Percentiles rank a stretch among this genome's conserved stretches.
phyloP scores from a whole-genome alignment of 2,888 invertebrate species.

The Chymomyza caudatula region DNA sequence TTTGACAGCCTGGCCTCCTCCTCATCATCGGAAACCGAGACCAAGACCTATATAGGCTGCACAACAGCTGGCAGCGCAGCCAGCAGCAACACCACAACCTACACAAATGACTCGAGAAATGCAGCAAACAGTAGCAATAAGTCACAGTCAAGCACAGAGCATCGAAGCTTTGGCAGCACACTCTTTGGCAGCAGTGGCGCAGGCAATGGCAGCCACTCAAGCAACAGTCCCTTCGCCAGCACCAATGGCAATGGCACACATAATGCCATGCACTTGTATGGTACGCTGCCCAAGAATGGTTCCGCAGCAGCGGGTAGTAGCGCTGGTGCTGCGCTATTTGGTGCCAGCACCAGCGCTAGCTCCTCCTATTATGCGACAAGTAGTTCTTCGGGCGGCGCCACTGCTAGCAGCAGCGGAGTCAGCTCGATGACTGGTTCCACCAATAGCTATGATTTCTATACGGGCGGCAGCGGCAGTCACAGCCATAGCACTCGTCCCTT shows the following conservation, averaged over 20 bases:
- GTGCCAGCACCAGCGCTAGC: slow-evolving; percentile 51
- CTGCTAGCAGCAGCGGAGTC: slow-evolving; percentile 76
- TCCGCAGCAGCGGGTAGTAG: slow-evolving; percentile 26
- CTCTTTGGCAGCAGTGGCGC: slow-evolving; percentile 64
- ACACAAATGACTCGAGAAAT: slow-evolving; percentile 74
- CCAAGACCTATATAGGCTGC: slow-evolving; percentile 61
- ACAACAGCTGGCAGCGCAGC: slow-evolving; percentile 56
- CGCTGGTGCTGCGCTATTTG: slow-evolving; percentile 43
- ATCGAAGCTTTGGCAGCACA: slow-evolving; percentile 65
- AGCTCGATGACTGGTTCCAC: slow-evolving; percentile 77
- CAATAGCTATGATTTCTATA: slow-evolving; percentile 77
- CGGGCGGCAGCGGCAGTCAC: slow-evolving; percentile 53
- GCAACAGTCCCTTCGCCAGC: slow-evolving; percentile 64
- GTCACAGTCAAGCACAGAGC: slow-evolving; percentile 73
- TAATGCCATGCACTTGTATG: slow-evolving; percentile 76
- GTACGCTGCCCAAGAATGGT: slow-evolving; percentile 76
- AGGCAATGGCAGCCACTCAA: slow-evolving; percentile 61
- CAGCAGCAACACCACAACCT: slow-evolving; percentile 59
- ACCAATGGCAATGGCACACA: slow-evolving; percentile 64
- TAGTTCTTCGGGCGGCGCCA: slow-evolving; percentile 64
- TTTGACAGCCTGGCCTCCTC: slow-evolving; percentile 74
- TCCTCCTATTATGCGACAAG: slow-evolving; percentile 62
- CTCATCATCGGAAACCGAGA: slow-evolving; percentile 64
- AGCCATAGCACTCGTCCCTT: slow-evolving; percentile 61
- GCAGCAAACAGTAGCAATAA: slow-evolving; percentile 70